These are phyloP conservation scores for Nyctalus aviator DNA, from an alignment of 2,797 vertebrate species.

Conservation along the genomic window DNA sequence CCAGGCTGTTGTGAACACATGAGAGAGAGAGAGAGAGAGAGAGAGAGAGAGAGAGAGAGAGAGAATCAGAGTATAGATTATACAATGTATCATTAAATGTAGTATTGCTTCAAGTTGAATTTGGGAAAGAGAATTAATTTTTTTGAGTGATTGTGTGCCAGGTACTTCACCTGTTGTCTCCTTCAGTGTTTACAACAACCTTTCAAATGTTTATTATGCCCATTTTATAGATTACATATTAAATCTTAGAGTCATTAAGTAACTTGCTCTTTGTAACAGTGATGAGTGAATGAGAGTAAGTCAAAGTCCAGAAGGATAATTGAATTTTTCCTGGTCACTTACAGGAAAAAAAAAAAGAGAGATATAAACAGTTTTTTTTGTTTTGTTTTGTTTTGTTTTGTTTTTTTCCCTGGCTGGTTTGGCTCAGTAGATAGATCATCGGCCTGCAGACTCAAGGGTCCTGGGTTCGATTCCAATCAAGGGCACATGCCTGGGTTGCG, in stretches of 20 bases:
- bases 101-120: neutral
- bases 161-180: neutral
- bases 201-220: neutral
- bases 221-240: constrained; percentile 2
- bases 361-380: neutral
- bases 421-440: too few species aligned
- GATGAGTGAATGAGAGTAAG: neutral
- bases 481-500: too few species aligned
- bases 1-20: constrained; percentile 33
- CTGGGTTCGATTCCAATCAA: too few species aligned
- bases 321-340: neutral
- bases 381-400: too few species aligned
- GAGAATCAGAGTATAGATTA: constrained; percentile 13
- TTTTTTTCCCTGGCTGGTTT: too few species aligned
- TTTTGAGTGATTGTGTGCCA: neutral
- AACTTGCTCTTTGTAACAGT: neutral
- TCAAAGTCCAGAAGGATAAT: neutral
- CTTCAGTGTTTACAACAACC: neutral
- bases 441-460: too few species aligned
- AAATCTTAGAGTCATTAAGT: constrained; percentile 34
- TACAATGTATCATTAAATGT: neutral
- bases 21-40: neutral
- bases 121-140: constrained; percentile 6
- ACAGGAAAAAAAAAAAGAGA: neutral
- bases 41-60: constrained; percentile 12